Conservation (phyloP, 2,797 vertebrate species). For the Brotula barbata region DNA sequence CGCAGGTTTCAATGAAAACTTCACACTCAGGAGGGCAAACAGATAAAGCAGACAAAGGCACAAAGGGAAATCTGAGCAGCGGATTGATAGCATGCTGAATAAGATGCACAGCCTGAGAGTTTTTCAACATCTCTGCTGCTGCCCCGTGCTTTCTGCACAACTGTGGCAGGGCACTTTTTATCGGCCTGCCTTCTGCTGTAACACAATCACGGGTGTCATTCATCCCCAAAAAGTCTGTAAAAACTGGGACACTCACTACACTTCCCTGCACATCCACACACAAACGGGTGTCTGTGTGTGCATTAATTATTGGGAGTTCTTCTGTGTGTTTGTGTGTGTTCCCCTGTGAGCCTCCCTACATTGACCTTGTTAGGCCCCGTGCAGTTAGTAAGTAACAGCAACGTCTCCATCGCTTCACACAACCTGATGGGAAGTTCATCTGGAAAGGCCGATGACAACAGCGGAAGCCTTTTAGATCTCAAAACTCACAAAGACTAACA, state of each 20-base stretch:
- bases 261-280: conserved; percentile 20
- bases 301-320: conserved; percentile 31
- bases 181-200: conserved; percentile 45
- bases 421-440: conserved; percentile 31
- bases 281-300: conserved; percentile 17
- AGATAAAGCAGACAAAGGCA: conserved; percentile 29
- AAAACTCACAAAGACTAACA: conserved; percentile 37
- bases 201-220: conserved; percentile 53
- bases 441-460: conserved; percentile 13
- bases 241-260: conserved; percentile 49
- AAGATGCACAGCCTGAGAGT: conserved; percentile 8
- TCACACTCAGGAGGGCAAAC: conserved; percentile 16
- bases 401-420: conserved; percentile 3
- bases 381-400: conserved; percentile 25
- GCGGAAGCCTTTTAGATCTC: conserved; percentile 35
- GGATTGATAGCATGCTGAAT: conserved; percentile 39
- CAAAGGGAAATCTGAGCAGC: conserved; percentile 25
- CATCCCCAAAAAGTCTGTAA: conserved; percentile 36
- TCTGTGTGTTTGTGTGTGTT: not conserved
- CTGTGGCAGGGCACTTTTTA: conserved; percentile 43
- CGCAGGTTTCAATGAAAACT: conserved; percentile 15
- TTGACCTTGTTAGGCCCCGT: conserved; percentile 50
- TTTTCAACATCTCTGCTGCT: conserved; percentile 29
- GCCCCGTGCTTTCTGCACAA: conserved; percentile 36
- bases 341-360: conserved; percentile 3